phyloP scores from a whole-genome alignment of 2,888 invertebrate species.

The Lycia hirtaria region DNA sequence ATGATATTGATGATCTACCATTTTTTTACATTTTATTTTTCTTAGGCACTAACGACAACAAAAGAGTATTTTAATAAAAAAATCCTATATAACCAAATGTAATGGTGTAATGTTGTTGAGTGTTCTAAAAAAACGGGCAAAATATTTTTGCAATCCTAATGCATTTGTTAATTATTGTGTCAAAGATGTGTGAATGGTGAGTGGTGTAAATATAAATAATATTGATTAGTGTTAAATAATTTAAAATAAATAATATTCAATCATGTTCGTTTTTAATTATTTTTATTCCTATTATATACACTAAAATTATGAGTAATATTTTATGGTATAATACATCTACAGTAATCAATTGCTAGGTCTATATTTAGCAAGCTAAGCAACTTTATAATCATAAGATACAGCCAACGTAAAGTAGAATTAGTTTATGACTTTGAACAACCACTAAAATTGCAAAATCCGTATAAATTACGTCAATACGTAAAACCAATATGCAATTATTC shows the following conservation, averaged over 20 bases:
- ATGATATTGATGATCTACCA: not conserved
- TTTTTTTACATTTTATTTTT: not conserved
- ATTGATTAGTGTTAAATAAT: constrained; percentile 76
- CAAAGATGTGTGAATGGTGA: constrained; percentile 58
- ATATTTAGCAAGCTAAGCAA: too few relatives aligned
- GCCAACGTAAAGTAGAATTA: too few relatives aligned
- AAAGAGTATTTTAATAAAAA: constrained; percentile 9
- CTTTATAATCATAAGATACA: too few relatives aligned
- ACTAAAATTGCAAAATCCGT: too few relatives aligned
- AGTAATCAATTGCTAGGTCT: too few relatives aligned
- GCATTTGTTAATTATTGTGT: constrained; percentile 71
- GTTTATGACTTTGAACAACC: too few relatives aligned
- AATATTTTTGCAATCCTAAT: constrained; percentile 64
- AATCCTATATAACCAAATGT: constrained; percentile 1
- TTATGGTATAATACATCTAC: not conserved
- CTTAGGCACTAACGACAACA: not conserved
- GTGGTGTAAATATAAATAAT: constrained; percentile 77
- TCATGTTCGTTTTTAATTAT: constrained; percentile 45
- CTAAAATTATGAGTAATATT: not conserved
- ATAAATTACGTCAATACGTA: too few relatives aligned
- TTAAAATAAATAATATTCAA: constrained; percentile 65
- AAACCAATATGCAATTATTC: too few relatives aligned
- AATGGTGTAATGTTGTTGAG: constrained; percentile 1
- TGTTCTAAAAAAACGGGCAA: constrained; percentile 26
- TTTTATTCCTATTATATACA: constrained; percentile 49